Evolutionary conservation across 2,113 vertebrate species (phyloP), one percentile per base, ranked within the genome.

Genomic region (Alosa alosa): DNA sequence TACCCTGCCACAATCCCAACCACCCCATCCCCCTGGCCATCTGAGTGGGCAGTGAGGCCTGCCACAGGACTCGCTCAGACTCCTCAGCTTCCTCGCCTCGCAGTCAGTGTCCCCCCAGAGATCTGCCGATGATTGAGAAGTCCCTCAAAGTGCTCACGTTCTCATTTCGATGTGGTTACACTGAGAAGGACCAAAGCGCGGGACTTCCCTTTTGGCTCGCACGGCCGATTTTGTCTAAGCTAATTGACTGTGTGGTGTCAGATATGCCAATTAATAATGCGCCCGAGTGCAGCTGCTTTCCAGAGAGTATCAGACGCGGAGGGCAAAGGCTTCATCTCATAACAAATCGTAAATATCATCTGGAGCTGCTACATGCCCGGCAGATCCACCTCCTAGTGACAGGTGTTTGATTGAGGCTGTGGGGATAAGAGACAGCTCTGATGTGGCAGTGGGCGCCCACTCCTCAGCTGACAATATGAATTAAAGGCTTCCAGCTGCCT

Each of bases 381-480:
- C 6, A 22, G 55, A 22, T 60, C 4, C 6, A 60, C 4, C 55
- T 60, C 91, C 90, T 90, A 90, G 92, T 94, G 94, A 94, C 94
- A 95, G 92, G 89, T 91, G 92, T 93, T 95, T 93, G 93, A 94
- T 93, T 94, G 91, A 90, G 88, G 55, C 20, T 92, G 90, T 94
- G 92, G 93, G 93, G 93, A 93, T 94, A 93, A 93, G 93, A 93
- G 92, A 94, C 93, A 94, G 93, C 93, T 93, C 90, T 85, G 91
- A 91, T 88, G 94, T 89, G 89, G 90, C 31, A 89, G 90, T 89
- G 84, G 10, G 92, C 90, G 88, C 87, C 4, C 75, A 86, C 90
- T 92, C 92, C 91, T 91, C 91, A 93, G 92, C 94, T 95, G 95
- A 95, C 95, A 94, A 92, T 92, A 90, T 94, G 94, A 94, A 94